These are phyloP conservation scores for Cerastis leucographa DNA, from an alignment of 2,888 invertebrate genomes.

Conservation along the genomic window DNA sequence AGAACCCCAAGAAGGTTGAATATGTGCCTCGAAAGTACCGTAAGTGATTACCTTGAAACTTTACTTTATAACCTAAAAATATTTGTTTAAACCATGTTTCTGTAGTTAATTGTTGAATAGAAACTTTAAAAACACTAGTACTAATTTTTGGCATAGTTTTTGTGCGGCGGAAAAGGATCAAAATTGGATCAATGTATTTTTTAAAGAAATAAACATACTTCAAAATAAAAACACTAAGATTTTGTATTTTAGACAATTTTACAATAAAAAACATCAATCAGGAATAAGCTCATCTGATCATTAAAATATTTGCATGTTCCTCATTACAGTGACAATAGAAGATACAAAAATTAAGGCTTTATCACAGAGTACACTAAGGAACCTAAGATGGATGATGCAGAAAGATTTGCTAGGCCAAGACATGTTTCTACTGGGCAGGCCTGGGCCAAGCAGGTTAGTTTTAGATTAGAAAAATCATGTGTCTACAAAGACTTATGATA, in stretches of 20 bases:
- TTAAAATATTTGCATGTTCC: background rate
- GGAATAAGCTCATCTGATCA: background rate
- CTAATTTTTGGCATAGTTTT: background rate
- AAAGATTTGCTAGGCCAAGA: constrained; percentile 98
- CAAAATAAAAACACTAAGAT: background rate
- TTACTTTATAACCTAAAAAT: constrained; percentile 68
- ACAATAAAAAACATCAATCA: background rate
- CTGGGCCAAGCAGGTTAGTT: constrained; percentile 95
- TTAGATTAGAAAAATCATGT: too few species aligned
- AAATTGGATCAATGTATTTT: background rate
- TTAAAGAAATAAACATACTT: background rate
- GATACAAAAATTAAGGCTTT: constrained; percentile 90
- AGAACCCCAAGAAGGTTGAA: constrained; percentile 92
- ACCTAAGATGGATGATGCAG: constrained; percentile 98
- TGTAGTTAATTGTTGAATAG: background rate
- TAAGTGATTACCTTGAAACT: constrained; percentile 87
- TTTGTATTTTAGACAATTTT: background rate
- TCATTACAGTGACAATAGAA: constrained; percentile 83
- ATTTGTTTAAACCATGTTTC: constrained; percentile 37
- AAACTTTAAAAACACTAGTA: background rate
- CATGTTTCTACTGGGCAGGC: constrained; percentile 97
- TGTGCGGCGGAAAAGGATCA: background rate
- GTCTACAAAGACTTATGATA: background rate
- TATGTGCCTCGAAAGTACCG: constrained; percentile 96
- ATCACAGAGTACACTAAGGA: constrained; percentile 94